These are phyloP conservation scores for Apis dorsata DNA, from an alignment of 1,140 invertebrate genomes.

Conservation along the genomic window DNA sequence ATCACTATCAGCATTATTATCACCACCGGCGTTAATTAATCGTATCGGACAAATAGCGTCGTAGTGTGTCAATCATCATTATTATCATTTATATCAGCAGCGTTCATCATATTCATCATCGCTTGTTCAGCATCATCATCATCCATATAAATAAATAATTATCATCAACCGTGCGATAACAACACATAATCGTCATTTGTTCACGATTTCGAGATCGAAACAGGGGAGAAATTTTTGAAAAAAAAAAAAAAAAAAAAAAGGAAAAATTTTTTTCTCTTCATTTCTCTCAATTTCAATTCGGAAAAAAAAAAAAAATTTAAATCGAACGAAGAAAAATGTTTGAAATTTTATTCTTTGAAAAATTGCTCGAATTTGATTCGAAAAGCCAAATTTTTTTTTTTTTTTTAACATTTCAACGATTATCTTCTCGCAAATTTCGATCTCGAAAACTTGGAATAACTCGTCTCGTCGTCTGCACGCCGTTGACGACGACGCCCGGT, in stretches of 20 bases:
- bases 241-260: no score
- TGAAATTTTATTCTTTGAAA: neutral
- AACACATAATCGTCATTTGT: conserved; percentile 71
- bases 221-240: conserved; percentile 8
- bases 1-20: conserved; percentile 56
- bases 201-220: conserved; percentile 49
- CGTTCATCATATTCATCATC: conserved; percentile 31
- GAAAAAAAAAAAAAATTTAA: neutral
- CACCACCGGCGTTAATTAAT: conserved; percentile 53
- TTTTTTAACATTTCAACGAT: neutral
- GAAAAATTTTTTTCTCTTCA: neutral
- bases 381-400: neutral
- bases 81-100: conserved; percentile 59
- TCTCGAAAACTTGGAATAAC: conserved; percentile 45
- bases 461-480: conserved; percentile 30
- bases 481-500: conserved; percentile 43
- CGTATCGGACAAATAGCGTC: conserved; percentile 36
- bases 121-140: conserved; percentile 47
- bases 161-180: conserved; percentile 72
- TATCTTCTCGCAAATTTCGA: conserved; percentile 41
- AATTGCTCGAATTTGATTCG: neutral
- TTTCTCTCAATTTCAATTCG: neutral
- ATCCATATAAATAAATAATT: conserved; percentile 78
- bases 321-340: neutral
- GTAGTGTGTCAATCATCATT: conserved; percentile 37